Evolutionary conservation across 2,888 invertebrate genomes (phyloP).

Genomic region (Lamellibrachia satsuma): DNA sequence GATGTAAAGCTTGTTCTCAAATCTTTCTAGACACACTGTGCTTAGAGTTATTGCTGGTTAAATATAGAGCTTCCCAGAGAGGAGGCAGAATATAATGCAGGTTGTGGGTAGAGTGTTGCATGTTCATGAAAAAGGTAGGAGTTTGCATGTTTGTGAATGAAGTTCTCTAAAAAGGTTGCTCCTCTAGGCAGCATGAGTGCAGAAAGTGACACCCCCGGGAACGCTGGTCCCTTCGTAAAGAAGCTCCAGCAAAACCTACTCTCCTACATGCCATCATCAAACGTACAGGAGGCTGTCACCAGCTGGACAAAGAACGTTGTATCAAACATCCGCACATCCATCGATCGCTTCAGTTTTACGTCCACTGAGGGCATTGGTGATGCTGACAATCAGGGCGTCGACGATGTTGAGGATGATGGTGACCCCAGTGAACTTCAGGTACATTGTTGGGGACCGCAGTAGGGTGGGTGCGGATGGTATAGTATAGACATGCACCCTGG

Average conservation of each 20-base stretch:
- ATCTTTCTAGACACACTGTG: too few species aligned
- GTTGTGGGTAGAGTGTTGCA: too few species aligned
- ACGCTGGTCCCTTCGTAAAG: conserved; percentile 37
- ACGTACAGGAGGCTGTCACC: conserved; percentile 49
- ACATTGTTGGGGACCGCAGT: background rate
- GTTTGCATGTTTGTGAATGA: too few species aligned
- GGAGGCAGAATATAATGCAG: too few species aligned
- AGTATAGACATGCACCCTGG: background rate
- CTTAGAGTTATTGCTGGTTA: too few species aligned
- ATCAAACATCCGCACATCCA: conserved; percentile 48
- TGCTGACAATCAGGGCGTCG: background rate
- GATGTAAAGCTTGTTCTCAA: too few species aligned
- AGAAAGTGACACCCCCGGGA: conserved; percentile 20
- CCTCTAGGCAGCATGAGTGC: background rate
- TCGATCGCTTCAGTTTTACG: conserved; percentile 35
- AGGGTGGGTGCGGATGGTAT: background rate
- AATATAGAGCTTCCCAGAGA: too few species aligned
- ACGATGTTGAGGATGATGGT: background rate
- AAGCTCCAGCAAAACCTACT: conserved; percentile 39
- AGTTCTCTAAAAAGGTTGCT: too few species aligned
- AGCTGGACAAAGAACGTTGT: conserved; percentile 54
- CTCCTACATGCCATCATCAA: conserved; percentile 36
- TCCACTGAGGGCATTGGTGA: background rate
- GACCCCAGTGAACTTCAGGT: background rate
- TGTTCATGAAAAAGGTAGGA: too few species aligned